Evolutionary conservation across 2,113 vertebrate species (phyloP), one percentile per base, ranked within the genome.

Genomic region (Hoplias malabaricus): DNA sequence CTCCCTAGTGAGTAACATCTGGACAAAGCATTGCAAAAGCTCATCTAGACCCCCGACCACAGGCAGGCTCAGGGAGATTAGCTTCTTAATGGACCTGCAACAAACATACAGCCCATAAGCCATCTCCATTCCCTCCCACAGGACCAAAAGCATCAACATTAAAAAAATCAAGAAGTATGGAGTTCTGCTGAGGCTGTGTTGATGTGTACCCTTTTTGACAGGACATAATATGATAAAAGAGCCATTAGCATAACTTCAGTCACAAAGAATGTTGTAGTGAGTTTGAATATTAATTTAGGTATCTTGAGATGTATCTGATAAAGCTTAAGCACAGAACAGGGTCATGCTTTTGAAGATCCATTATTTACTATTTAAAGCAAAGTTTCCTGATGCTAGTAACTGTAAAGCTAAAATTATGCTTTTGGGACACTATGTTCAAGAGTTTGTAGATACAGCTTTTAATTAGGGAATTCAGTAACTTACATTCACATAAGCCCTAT

Each of bases 41-140:
- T 78, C 78, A 36, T 84, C 80, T 86, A 76, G 38, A 46, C 86
- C 84, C 82, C 83, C 85, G 80, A 84, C 85, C 79, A 85, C 82
- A 82, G 77, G 81, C 82, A 82, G 80, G 81, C 82, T 29, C 59
- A 34, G 69, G 59, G 59, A 87, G 72, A 87, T 84, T 80, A 84
- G 84, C 33, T 66, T 81, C 53, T 69, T 82, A 86, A 86, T 86
- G 75, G 83, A 80, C 79, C 83, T 70, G 76, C 67, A 53, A 72
- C 67, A 66, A 78, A 48, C 38, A 63, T 38, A 36, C 21, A 40
- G 48, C 25, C 54, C 23, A 63, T 63, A 67, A 57, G 19, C 23
- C 42, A 69, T 54, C 23, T 38, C 31, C 75, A 72, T 75, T 56
- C 69, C 48, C 43, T 42, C 54, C 33, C 34, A 34, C 7, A 10